Evolutionary conservation across 2,797 vertebrate species (phyloP).

Genomic region (Scarus forsteni): DNA sequence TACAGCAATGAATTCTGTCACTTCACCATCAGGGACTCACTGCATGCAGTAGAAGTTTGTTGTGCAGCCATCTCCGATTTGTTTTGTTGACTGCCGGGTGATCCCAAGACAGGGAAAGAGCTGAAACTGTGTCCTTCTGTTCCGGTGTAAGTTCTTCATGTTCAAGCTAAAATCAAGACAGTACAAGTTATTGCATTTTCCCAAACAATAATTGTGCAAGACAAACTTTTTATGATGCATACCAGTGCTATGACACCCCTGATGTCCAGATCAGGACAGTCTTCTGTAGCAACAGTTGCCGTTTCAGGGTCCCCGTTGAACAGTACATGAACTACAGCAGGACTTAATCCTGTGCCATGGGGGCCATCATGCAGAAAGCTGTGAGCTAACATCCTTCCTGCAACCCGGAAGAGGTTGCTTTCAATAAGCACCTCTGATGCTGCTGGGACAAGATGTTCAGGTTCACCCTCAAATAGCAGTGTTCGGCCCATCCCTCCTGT

Average conservation of each 20-base stretch:
- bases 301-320: constrained; percentile 8
- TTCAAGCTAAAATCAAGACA: constrained; percentile 3
- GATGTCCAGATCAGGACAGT: constrained; percentile 26
- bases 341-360: constrained; percentile 18
- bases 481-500: too few relatives aligned
- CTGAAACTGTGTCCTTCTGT: too few relatives aligned
- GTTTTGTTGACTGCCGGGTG: too few relatives aligned
- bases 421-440: constrained; percentile 19
- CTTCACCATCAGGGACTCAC: too few relatives aligned
- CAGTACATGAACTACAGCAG: constrained; percentile 15
- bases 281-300: constrained; percentile 21
- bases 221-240: constrained; percentile 3
- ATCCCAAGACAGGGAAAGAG: too few relatives aligned
- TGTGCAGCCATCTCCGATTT: too few relatives aligned
- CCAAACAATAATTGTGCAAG: constrained; percentile 4
- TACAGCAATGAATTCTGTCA: too few relatives aligned
- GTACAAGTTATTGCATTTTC: constrained; percentile 5
- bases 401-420: constrained; percentile 16
- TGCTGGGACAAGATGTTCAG: constrained; percentile 23
- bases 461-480: constrained; percentile 22
- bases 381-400: constrained; percentile 16
- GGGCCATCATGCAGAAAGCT: constrained; percentile 17
- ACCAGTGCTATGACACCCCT: constrained; percentile 6
- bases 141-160: constrained; percentile 18
- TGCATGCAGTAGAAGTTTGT: too few relatives aligned